phyloP scores from a whole-genome alignment of 2,888 invertebrate genomes.

The Cactoblastis cactorum region DNA sequence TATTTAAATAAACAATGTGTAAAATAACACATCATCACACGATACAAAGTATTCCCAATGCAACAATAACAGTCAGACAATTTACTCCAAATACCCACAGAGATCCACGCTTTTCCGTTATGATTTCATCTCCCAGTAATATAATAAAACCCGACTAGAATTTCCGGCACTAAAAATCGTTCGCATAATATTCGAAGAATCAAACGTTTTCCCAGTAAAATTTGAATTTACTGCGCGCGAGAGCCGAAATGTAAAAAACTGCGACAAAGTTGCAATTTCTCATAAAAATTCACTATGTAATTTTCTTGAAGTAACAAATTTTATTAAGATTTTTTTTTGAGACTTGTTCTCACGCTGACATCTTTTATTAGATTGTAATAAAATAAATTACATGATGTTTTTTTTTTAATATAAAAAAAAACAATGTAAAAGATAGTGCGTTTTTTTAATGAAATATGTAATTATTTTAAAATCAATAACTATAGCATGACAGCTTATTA shows the following conservation, averaged over 20 bases:
- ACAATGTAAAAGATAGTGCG: no score
- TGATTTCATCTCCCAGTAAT: conserved; percentile 6
- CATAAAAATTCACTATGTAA: conserved; percentile 14
- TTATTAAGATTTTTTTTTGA: background rate
- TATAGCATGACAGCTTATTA: no score
- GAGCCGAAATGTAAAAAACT: conserved; percentile 2
- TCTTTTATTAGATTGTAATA: background rate
- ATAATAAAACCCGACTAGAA: conserved; percentile 7
- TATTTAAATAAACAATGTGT: background rate
- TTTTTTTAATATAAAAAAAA: background rate
- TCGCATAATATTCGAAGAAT: conserved; percentile 3
- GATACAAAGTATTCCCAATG: background rate
- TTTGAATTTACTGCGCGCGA: conserved; percentile 8
- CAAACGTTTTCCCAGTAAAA: conserved; percentile 11
- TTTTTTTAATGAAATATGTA: no score
- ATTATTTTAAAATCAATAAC: no score
- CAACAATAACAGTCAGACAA: background rate
- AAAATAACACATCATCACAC: background rate
- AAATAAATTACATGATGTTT: background rate
- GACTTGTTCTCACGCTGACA: background rate
- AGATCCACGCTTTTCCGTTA: background rate
- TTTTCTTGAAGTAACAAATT: conserved; percentile 8
- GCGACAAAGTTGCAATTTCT: conserved; percentile 10
- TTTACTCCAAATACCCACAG: background rate
- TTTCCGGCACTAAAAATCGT: conserved; percentile 1